These are phyloP conservation scores for Myripristis murdjan DNA, from an alignment of 2,797 vertebrate species.

Conservation along the genomic window DNA sequence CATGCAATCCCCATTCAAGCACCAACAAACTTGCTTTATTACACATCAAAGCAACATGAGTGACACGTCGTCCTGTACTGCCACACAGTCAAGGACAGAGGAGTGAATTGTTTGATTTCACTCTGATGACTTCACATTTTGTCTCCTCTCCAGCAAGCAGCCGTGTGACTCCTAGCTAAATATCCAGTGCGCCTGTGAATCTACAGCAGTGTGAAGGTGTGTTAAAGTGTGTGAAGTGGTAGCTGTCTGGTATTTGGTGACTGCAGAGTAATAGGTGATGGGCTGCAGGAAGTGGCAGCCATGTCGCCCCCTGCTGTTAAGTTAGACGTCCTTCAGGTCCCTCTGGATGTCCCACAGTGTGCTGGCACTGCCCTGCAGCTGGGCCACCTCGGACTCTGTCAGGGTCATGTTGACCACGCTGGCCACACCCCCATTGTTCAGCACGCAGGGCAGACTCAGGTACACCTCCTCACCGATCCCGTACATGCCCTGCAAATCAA, in stretches of 20 bases:
- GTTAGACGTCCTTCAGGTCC: constrained; percentile 30
- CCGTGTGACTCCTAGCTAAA: constrained; percentile 38
- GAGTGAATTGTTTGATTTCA: constrained; percentile 19
- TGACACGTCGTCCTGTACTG: constrained; percentile 12
- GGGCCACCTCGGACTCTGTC: constrained; percentile 86
- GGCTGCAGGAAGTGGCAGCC: constrained; percentile 1
- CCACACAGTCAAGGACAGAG: constrained; percentile 22
- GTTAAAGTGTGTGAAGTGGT: background rate
- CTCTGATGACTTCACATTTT: constrained; percentile 16
- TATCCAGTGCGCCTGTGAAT: constrained; percentile 3
- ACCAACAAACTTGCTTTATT: constrained; percentile 63
- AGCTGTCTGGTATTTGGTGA: constrained; percentile 31
- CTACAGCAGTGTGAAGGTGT: constrained; percentile 27
- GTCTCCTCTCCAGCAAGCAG: constrained; percentile 9
- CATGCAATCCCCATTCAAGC: background rate
- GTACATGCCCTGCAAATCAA: constrained; percentile 86
- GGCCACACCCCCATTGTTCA: constrained; percentile 85
- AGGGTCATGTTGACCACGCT: constrained; percentile 91
- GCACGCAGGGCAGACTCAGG: constrained; percentile 89
- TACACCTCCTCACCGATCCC: constrained; percentile 90
- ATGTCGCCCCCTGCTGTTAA: constrained; percentile 38
- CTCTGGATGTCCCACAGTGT: constrained; percentile 15
- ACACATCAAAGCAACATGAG: constrained; percentile 45
- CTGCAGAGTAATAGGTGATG: constrained; percentile 15
- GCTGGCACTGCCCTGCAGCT: constrained; percentile 69